Evolutionary conservation across 1,140 invertebrate species (phyloP), one percentile per base, ranked within the genome.

Genomic region (Akabosia matsudoensis): DNA sequence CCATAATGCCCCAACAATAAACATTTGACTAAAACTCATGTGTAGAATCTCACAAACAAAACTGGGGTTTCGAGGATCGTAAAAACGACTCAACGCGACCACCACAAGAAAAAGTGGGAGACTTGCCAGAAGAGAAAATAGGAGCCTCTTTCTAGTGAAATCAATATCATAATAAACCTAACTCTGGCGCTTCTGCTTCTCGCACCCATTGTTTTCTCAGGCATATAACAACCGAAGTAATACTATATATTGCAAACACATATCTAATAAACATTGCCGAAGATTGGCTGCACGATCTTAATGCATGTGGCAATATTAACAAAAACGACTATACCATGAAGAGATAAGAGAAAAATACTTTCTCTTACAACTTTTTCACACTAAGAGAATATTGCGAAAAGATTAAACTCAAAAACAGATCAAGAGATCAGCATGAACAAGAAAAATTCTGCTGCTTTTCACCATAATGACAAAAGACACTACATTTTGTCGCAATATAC

Each of bases 41-140:
- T n/a, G n/a, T n/a, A n/a, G n/a, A n/a, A n/a, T n/a, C n/a, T n/a
- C n/a, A n/a, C n/a, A n/a, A n/a, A n/a, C n/a, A n/a, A n/a, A n/a
- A n/a, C n/a, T n/a, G n/a, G n/a, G n/a, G n/a, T n/a, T n/a, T n/a
- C n/a, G n/a, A n/a, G n/a, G n/a, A n/a, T n/a, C n/a, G n/a, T n/a
- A n/a, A n/a, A n/a, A n/a, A n/a, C n/a, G n/a, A 10, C n/a, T 31
- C 61, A 13, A 67, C 61, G 31, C 22, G 26, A 67, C 61, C 24
- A 67, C 28, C 61, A 67, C 28, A 16, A 67, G 31, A 30, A 67
- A 67, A 67, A 67, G 24, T 67, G 61, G 61, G 61, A 67, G 61
- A 67, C 61, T 67, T 67, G 61, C 61, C 61, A 67, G 61, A 67
- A n/a, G 61, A 67, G 61, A n/a, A n/a, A n/a, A n/a, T n/a, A n/a